Conservation (phyloP, 1,140 invertebrate species). For the Gonatopus flavifemur region DNA sequence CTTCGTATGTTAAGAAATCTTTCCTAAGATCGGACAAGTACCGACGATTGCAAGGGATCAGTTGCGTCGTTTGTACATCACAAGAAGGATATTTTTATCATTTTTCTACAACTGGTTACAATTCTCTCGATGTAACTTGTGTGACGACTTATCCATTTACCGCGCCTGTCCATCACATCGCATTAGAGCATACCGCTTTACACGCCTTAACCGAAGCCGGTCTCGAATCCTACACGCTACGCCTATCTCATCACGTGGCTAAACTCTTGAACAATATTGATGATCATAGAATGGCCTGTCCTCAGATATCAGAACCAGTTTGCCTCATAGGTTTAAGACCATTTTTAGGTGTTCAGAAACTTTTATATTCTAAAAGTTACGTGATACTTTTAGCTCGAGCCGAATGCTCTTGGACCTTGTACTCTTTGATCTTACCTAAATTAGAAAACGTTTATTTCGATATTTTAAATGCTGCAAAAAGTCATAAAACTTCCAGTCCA, state of each 20-base stretch:
- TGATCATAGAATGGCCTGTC: conserved; percentile 52
- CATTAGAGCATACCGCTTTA: conserved; percentile 69
- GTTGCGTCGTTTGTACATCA: conserved; percentile 59
- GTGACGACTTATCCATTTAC: conserved; percentile 68
- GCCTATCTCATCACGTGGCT: conserved; percentile 63
- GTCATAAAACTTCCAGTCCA: conserved; percentile 62
- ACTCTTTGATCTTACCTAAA: conserved; percentile 65
- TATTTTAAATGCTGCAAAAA: conserved; percentile 66
- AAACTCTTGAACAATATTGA: conserved; percentile 41
- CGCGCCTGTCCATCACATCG: conserved; percentile 67
- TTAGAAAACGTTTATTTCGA: conserved; percentile 67
- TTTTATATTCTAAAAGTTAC: conserved; percentile 65
- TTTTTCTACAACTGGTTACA: conserved; percentile 45
- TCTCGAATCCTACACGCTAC: conserved; percentile 76
- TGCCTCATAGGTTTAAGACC: conserved; percentile 73
- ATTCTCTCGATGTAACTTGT: conserved; percentile 37
- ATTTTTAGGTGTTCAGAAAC: conserved; percentile 70
- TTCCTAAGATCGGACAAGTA: conserved; percentile 49
- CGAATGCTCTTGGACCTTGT: conserved; percentile 69
- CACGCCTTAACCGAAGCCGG: conserved; percentile 77
- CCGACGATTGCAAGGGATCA: conserved; percentile 47
- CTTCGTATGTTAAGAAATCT: conserved; percentile 43
- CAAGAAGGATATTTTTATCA: conserved; percentile 66
- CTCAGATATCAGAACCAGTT: conserved; percentile 66
- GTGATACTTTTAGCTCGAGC: conserved; percentile 68